These are phyloP conservation scores for Polymixis lichenea DNA, from an alignment of 2,888 invertebrate species.

Conservation along the genomic window DNA sequence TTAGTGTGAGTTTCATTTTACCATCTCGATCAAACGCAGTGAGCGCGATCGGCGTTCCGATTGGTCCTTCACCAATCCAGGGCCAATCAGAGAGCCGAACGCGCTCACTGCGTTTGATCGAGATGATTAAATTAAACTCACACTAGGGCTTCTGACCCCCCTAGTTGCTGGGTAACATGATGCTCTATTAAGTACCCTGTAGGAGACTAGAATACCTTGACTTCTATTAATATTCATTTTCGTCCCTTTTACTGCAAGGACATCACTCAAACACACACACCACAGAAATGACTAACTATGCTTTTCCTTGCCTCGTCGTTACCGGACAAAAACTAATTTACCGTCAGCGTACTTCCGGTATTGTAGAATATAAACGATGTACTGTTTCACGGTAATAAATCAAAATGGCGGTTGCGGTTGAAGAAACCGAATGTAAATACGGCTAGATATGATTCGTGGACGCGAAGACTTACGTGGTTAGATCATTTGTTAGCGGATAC, in stretches of 20 bases:
- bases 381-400: slow-evolving; percentile 57
- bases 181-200: too few species aligned
- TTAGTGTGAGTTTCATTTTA: too few species aligned
- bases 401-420: slow-evolving; percentile 54
- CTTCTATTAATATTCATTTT: slow-evolving; percentile 10
- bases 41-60: too few species aligned
- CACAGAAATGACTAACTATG: slow-evolving; percentile 32
- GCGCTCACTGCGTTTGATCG: too few species aligned
- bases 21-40: too few species aligned
- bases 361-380: slow-evolving; percentile 55
- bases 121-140: too few species aligned
- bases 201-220: not conserved
- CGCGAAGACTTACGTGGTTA: slow-evolving; percentile 59
- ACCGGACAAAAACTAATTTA: slow-evolving; percentile 55
- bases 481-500: slow-evolving; percentile 60
- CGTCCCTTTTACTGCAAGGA: not conserved
- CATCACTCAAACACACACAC: not conserved
- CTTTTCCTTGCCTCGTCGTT: slow-evolving; percentile 6
- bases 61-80: too few species aligned
- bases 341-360: slow-evolving; percentile 39
- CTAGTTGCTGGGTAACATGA: too few species aligned
- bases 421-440: slow-evolving; percentile 68
- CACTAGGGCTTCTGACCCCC: too few species aligned
- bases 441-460: slow-evolving; percentile 65
- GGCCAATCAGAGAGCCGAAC: too few species aligned